Conservation (phyloP, 2,888 invertebrate genomes). For the Plebejus melissa region DNA sequence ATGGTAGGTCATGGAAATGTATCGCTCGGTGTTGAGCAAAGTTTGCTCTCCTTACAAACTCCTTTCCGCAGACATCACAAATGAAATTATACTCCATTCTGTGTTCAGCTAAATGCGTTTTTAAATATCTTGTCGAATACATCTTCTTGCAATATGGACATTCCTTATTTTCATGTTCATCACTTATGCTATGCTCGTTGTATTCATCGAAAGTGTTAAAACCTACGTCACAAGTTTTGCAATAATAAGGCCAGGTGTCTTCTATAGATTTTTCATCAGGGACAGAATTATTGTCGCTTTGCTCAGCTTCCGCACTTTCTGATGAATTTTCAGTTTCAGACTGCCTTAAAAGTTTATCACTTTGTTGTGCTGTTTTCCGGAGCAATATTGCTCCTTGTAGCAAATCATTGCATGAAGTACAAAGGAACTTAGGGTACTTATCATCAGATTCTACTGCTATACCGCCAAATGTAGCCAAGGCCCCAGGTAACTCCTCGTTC, state of each 20-base stretch:
- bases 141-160: constrained; percentile 58
- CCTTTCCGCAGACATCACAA: constrained; percentile 69
- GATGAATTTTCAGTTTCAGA: constrained; percentile 37
- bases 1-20: constrained; percentile 61
- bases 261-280: constrained; percentile 37
- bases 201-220: constrained; percentile 44
- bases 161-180: constrained; percentile 58
- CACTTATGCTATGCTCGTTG: constrained; percentile 51
- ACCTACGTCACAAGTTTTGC: constrained; percentile 51
- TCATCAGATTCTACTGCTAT: constrained; percentile 53
- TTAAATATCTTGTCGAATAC: constrained; percentile 54
- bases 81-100: constrained; percentile 47
- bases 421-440: constrained; percentile 57
- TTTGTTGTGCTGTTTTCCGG: constrained; percentile 59
- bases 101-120: constrained; percentile 56
- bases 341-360: constrained; percentile 50
- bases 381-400: constrained; percentile 61
- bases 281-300: constrained; percentile 32
- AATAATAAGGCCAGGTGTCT: constrained; percentile 41
- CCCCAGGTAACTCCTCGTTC: constrained; percentile 47
- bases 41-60: constrained; percentile 51
- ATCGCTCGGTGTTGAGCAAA: constrained; percentile 60
- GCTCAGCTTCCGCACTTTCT: constrained; percentile 29
- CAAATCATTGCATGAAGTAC: constrained; percentile 52
- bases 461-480: constrained; percentile 50